These are phyloP conservation scores for Limnephilus marmoratus DNA, from an alignment of 2,888 invertebrate species.

Conservation along the genomic window DNA sequence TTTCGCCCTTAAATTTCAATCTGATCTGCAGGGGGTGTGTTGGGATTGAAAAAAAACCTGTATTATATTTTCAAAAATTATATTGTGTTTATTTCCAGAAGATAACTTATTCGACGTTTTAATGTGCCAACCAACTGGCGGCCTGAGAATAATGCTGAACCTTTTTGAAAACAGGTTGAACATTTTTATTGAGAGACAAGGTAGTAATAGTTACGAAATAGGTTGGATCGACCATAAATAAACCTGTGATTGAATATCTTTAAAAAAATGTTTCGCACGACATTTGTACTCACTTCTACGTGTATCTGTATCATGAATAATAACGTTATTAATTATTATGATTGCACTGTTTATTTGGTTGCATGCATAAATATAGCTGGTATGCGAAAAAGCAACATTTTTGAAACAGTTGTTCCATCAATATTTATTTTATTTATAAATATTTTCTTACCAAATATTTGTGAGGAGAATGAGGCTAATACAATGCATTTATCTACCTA, in stretches of 20 bases:
- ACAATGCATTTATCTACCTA: not conserved
- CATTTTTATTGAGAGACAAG: not conserved
- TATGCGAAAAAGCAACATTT: not conserved
- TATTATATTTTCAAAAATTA: not conserved
- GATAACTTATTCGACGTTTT: constrained; percentile 42
- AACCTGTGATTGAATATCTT: not conserved
- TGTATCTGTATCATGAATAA: too few species aligned
- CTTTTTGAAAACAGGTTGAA: not conserved
- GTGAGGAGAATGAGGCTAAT: not conserved
- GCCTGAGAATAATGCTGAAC: not conserved
- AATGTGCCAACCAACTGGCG: constrained; percentile 21
- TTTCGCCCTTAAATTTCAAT: constrained; percentile 32
- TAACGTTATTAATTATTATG: too few species aligned
- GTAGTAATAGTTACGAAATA: not conserved
- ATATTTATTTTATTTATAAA: not conserved
- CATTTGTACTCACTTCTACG: too few species aligned
- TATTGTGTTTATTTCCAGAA: constrained; percentile 17
- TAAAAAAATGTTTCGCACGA: too few species aligned
- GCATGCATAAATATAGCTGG: not conserved
- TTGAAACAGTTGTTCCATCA: not conserved
- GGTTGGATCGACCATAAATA: not conserved
- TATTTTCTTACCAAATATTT: not conserved
- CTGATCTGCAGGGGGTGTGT: constrained; percentile 39
- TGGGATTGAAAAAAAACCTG: constrained; percentile 1
- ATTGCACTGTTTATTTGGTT: not conserved